These are phyloP conservation scores for Oreochromis spilurus DNA, from an alignment of 2,113 vertebrate genomes.

Conservation along the genomic window DNA sequence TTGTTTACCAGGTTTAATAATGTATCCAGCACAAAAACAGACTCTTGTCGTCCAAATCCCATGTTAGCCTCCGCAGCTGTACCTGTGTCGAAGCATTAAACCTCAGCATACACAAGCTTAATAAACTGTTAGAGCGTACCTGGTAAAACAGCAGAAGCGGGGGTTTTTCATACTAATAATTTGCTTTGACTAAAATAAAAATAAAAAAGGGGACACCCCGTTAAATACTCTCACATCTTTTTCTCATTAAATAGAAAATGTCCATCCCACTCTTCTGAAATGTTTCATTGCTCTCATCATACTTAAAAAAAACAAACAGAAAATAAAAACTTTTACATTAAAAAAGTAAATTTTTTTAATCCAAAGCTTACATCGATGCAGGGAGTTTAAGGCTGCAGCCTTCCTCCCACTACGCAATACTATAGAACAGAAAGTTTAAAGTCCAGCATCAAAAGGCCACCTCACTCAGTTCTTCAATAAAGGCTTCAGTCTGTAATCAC, in stretches of 20 bases:
- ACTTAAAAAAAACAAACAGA: neutral
- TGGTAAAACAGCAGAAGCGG: slow-evolving; percentile 21
- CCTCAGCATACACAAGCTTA: slow-evolving; percentile 36
- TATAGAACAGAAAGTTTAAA: slow-evolving; percentile 31
- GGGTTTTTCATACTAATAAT: slow-evolving; percentile 44
- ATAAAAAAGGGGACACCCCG: slow-evolving; percentile 61
- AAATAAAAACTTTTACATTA: neutral
- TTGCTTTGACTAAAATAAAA: slow-evolving; percentile 61
- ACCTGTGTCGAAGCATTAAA: slow-evolving; percentile 29
- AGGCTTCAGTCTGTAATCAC: neutral
- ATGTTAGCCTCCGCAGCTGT: slow-evolving; percentile 19
- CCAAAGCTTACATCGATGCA: neutral
- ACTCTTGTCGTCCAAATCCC: neutral
- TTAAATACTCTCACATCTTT: slow-evolving; percentile 74
- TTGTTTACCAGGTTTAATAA: slow-evolving; percentile 59
- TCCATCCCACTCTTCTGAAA: slow-evolving; percentile 52
- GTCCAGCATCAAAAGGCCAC: slow-evolving; percentile 27
- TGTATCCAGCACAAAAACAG: slow-evolving; percentile 33
- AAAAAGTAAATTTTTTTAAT: slow-evolving; percentile 9
- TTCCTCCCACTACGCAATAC: neutral
- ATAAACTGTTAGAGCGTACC: slow-evolving; percentile 42
- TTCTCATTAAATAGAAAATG: slow-evolving; percentile 75
- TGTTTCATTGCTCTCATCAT: slow-evolving; percentile 17
- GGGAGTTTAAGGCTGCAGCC: neutral
- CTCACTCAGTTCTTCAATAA: neutral